These are phyloP conservation scores for Ruditapes philippinarum DNA, from an alignment of 1,140 invertebrate genomes.

Conservation along the genomic window DNA sequence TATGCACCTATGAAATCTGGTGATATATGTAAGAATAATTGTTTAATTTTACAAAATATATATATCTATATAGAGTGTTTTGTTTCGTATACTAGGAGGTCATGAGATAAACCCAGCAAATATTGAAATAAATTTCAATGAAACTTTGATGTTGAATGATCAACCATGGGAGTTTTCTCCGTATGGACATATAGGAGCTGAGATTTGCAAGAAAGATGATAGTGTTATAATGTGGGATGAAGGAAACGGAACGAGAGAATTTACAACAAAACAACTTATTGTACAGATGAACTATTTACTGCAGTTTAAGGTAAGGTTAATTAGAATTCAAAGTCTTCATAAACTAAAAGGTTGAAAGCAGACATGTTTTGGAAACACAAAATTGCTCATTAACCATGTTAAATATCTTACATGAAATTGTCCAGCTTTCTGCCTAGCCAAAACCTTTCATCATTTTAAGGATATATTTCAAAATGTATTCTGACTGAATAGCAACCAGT, in stretches of 20 bases:
- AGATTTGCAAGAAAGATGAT: constrained; percentile 74
- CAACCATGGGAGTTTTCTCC: constrained; percentile 86
- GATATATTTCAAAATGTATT: too few species aligned
- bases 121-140: constrained; percentile 85
- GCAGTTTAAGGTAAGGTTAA: constrained; percentile 86
- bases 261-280: constrained; percentile 87
- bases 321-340: too few species aligned
- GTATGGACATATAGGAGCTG: constrained; percentile 78
- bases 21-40: too few species aligned
- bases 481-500: too few species aligned
- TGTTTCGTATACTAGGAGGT: constrained; percentile 77
- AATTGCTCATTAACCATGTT: too few species aligned
- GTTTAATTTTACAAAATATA: too few species aligned
- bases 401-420: too few species aligned
- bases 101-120: constrained; percentile 86
- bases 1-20: too few species aligned
- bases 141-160: constrained; percentile 57
- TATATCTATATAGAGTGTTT: neutral
- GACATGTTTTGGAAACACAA: too few species aligned
- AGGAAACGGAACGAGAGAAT: constrained; percentile 79
- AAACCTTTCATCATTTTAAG: too few species aligned
- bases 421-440: too few species aligned
- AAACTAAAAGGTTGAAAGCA: too few species aligned
- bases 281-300: constrained; percentile 85
- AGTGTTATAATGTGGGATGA: constrained; percentile 80